Percentiles rank a stretch among this genome's conserved stretches.
phyloP scores from a whole-genome alignment of 2,888 invertebrate genomes.

The Spodoptera exigua region DNA sequence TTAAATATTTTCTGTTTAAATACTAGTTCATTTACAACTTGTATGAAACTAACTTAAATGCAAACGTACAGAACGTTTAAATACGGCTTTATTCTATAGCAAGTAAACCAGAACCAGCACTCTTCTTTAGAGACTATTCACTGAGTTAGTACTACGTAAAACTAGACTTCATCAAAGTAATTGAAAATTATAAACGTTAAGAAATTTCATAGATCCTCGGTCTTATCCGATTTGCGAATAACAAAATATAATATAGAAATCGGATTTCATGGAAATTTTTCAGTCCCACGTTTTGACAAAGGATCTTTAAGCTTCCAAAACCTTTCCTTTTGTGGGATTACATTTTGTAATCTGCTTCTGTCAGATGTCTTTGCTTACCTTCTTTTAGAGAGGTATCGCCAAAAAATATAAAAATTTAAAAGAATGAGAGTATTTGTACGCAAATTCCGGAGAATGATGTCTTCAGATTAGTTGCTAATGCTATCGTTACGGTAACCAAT shows the following conservation, averaged over 20 bases:
- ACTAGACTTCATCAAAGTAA: not conserved
- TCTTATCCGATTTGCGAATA: constrained; percentile 20
- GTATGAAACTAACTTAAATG: constrained; percentile 4
- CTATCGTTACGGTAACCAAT: too few species aligned
- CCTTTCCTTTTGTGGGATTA: constrained; percentile 55
- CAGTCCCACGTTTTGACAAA: constrained; percentile 53
- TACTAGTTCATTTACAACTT: constrained; percentile 3
- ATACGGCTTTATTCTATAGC: not conserved
- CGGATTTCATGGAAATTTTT: constrained; percentile 43
- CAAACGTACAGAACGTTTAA: too few species aligned
- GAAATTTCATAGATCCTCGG: not conserved
- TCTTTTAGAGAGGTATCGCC: not conserved
- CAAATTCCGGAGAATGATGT: too few species aligned
- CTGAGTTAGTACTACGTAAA: not conserved
- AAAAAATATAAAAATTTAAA: constrained; percentile 13
- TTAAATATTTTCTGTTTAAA: constrained; percentile 20
- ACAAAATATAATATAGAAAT: constrained; percentile 36
- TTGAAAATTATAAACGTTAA: not conserved
- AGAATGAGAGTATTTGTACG: not conserved
- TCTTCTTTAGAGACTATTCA: not conserved
- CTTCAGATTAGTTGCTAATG: too few species aligned
- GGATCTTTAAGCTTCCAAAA: constrained; percentile 52
- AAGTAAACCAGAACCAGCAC: too few species aligned
- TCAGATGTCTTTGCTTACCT: constrained; percentile 31
- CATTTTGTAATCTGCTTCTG: constrained; percentile 53